Evolutionary conservation across 2,113 vertebrate species (phyloP), one percentile per base, ranked within the genome.

Genomic region (Thalassoma bifasciatum): DNA sequence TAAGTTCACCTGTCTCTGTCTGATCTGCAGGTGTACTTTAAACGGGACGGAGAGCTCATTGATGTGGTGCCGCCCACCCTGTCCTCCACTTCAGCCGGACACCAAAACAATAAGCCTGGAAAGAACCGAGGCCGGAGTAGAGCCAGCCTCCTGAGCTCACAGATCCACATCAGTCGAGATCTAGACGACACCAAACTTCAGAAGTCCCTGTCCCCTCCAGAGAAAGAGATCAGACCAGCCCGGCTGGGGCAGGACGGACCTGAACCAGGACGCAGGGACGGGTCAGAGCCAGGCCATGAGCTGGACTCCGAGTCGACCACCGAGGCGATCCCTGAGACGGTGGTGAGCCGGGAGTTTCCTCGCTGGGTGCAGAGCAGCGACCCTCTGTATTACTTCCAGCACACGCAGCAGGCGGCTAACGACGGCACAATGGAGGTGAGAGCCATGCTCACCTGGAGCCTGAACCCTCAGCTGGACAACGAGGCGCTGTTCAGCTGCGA

Each of bases 401-500:
- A 96, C 87, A 91, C 84, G 1, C 95, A 94, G 36, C 91, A 81
- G 1, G 95, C 93, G 0, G 84, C 91, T 60, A 93, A 91, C 0
- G 96, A 98, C 0, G 96, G 97, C 69, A 97, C 96, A 0, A 91
- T 96, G 74, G 96, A 98, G 86, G 96, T 97, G 4, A 92, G 95
- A 0, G 96, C 96, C 72, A 92, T 95, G 76, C 95, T 98, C 66
- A 97, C 96, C 69, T 98, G 97, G 97, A 96, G 95, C 19, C 94
- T 98, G 57, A 97, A 98, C 92, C 97, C 97, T 0, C 95, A 96
- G 82, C 94, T 97, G 2, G 97, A 99, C 93, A 97, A 96, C 0
- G 96, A 98, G 38, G 97, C 97, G 0, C 95, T 98, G 38, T 98
- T 98, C 94, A 97, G 96, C 94, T 99, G 97, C 5, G 96, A 98